Evolutionary conservation across 1,140 invertebrate genomes (phyloP).

Genomic region (Pseudomyrmex dendroicus): DNA sequence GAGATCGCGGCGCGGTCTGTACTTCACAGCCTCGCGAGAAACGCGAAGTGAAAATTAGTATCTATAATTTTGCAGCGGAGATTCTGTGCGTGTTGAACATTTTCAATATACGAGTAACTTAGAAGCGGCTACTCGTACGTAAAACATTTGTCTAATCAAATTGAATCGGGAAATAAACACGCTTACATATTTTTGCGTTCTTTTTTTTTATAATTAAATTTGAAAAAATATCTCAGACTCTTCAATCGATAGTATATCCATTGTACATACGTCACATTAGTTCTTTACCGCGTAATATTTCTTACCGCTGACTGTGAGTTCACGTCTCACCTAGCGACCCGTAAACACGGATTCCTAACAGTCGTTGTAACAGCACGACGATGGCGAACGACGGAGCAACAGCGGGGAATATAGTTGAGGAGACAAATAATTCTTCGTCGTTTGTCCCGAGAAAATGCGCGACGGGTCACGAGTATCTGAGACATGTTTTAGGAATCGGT

Average conservation of each 20-base stretch:
- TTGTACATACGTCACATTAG: not conserved
- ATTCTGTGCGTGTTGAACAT: not conserved
- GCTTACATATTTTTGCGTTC: not conserved
- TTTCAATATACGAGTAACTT: not conserved
- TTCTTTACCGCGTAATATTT: not conserved
- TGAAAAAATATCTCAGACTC: no score
- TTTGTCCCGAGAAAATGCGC: conserved; percentile 31
- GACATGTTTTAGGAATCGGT: conserved; percentile 25
- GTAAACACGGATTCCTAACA: conserved; percentile 36
- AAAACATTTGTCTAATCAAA: not conserved
- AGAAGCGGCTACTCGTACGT: not conserved
- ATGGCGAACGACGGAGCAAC: not conserved
- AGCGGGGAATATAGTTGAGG: no score
- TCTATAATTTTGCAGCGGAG: not conserved
- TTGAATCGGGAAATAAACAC: not conserved
- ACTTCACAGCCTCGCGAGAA: not conserved
- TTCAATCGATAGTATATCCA: no score
- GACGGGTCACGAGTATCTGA: conserved; percentile 40
- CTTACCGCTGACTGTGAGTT: not conserved
- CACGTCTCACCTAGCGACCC: conserved; percentile 17
- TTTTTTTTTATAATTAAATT: not conserved
- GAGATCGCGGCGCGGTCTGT: not conserved
- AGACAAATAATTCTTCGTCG: conserved; percentile 37
- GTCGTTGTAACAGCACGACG: conserved; percentile 3
- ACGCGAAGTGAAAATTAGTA: conserved; percentile 1